phyloP scores from a whole-genome alignment of 2,888 invertebrate species.

The Perithous albicinctus region DNA sequence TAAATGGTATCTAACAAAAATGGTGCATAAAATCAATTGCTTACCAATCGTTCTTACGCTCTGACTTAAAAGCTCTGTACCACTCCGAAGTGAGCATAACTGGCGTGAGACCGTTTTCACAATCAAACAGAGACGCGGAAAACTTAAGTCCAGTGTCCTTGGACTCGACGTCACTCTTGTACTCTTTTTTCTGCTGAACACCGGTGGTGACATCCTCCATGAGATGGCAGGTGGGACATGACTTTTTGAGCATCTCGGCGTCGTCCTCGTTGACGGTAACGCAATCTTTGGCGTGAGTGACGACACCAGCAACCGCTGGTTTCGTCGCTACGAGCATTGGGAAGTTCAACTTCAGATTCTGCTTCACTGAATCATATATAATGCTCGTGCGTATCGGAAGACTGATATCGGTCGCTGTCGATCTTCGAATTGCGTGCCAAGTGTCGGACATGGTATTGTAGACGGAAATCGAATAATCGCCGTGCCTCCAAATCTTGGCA shows the following conservation, averaged over 20 bases:
- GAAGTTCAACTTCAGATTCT: constrained; percentile 78
- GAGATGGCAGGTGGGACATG: constrained; percentile 79
- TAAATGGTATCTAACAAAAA: too few species aligned
- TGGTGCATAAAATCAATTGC: constrained; percentile 12
- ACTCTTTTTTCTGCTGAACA: constrained; percentile 64
- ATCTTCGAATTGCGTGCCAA: constrained; percentile 83
- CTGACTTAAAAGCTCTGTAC: constrained; percentile 53
- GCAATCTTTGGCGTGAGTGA: constrained; percentile 78
- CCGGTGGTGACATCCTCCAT: constrained; percentile 79
- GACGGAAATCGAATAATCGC: constrained; percentile 80
- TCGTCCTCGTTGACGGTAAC: constrained; percentile 81
- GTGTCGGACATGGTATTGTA: constrained; percentile 84
- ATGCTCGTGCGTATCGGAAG: constrained; percentile 79
- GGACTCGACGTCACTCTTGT: constrained; percentile 69
- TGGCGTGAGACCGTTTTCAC: constrained; percentile 74
- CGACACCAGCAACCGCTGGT: constrained; percentile 76
- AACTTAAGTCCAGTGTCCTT: constrained; percentile 76
- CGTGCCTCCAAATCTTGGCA: constrained; percentile 78
- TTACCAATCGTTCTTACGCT: constrained; percentile 71
- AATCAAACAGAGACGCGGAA: constrained; percentile 74
- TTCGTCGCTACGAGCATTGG: constrained; percentile 75
- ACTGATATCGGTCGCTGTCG: constrained; percentile 75
- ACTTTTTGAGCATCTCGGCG: constrained; percentile 74
- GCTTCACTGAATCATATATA: constrained; percentile 74
- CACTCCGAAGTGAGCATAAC: constrained; percentile 59